Evolutionary conservation across 2,113 vertebrate species (phyloP).

Genomic region (Mormyrus iriodes): DNA sequence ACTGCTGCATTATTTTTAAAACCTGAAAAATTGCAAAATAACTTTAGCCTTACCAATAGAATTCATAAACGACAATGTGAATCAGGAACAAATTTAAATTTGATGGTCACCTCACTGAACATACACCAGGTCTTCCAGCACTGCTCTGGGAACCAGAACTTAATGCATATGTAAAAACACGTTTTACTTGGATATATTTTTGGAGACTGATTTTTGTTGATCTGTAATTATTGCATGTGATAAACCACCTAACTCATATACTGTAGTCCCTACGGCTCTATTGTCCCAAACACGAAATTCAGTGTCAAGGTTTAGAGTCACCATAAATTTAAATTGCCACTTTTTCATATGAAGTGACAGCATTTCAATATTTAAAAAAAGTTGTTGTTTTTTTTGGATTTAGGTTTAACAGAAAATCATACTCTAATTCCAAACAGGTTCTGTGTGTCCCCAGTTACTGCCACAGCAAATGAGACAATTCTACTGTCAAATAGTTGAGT

Average conservation of each 20-base stretch:
- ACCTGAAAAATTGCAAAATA: background rate
- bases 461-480: background rate
- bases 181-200: background rate
- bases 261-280: background rate
- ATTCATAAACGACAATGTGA: background rate
- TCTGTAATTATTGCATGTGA: background rate
- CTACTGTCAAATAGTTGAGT: background rate
- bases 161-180: background rate
- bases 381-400: background rate
- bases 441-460: background rate
- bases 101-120: background rate
- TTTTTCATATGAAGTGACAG: background rate
- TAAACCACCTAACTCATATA: background rate
- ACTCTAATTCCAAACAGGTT: constrained; percentile 5
- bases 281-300: background rate
- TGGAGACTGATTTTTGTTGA: background rate
- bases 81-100: background rate
- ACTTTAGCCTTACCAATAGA: background rate
- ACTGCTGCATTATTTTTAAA: background rate
- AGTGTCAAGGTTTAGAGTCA: background rate
- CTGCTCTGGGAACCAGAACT: background rate
- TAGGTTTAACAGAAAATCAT: background rate
- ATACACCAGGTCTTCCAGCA: background rate
- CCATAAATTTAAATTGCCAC: background rate
- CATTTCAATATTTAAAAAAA: background rate